phyloP scores from a whole-genome alignment of 2,888 invertebrate genomes.

The Microctonus brassicae region DNA sequence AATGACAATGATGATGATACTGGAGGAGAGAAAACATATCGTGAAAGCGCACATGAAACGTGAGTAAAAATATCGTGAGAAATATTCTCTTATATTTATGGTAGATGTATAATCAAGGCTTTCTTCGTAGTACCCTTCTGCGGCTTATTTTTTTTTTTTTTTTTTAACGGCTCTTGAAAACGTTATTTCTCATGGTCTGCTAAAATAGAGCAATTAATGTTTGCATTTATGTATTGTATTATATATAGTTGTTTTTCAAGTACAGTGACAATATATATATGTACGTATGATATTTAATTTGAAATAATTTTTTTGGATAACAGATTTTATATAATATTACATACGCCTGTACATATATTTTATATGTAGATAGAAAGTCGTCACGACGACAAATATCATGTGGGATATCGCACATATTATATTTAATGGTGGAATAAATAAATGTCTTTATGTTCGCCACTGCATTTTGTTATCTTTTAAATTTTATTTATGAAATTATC shows the following conservation, averaged over 20 bases:
- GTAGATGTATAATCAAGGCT: constrained; percentile 20
- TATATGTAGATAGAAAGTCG: constrained; percentile 53
- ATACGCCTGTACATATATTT: constrained; percentile 36
- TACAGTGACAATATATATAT: not conserved
- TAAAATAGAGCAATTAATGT: constrained; percentile 19
- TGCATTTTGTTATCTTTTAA: not conserved
- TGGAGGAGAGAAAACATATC: constrained; percentile 5
- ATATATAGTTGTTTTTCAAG: not conserved
- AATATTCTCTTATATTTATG: constrained; percentile 5
- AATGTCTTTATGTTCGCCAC: not conserved
- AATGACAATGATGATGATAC: constrained; percentile 17
- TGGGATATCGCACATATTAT: constrained; percentile 43
- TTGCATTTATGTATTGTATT: not conserved
- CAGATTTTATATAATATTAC: constrained; percentile 9
- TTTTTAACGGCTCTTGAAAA: constrained; percentile 15
- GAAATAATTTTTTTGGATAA: constrained; percentile 28
- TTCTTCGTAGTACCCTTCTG: constrained; percentile 22
- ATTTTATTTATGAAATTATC: constrained; percentile 3
- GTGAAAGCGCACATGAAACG: constrained; percentile 26
- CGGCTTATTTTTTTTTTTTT: no score
- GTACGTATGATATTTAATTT: constrained; percentile 8
- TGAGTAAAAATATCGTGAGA: constrained; percentile 35
- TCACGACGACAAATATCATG: constrained; percentile 51
- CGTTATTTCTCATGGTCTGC: constrained; percentile 29
- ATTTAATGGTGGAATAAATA: not conserved